phyloP scores from a whole-genome alignment of 2,113 vertebrate species.

The Caracal caracal region DNA sequence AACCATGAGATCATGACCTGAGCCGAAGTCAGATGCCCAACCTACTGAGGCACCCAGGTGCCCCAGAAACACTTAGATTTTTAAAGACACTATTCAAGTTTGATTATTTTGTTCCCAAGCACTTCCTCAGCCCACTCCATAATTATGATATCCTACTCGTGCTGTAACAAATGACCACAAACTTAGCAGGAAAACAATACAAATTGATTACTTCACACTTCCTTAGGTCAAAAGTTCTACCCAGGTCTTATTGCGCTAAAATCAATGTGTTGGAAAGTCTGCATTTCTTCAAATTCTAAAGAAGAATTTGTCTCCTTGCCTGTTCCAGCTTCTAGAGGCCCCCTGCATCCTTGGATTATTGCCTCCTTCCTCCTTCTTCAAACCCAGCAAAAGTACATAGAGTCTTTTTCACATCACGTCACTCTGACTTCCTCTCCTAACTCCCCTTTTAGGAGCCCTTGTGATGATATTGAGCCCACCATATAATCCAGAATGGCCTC shows the following conservation, averaged over 20 bases:
- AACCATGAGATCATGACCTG: too few species aligned
- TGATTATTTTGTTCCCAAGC: background rate
- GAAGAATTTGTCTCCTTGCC: background rate
- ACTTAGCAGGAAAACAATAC: background rate
- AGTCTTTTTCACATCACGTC: background rate
- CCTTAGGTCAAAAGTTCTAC: background rate
- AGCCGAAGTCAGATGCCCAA: too few species aligned
- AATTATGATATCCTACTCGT: background rate
- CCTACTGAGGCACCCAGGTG: too few species aligned
- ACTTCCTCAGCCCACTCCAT: background rate
- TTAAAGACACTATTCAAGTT: background rate
- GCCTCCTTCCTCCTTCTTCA: background rate
- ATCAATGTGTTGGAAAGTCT: background rate
- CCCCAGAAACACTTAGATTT: background rate
- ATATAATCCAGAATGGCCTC: background rate
- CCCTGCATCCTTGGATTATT: accelerated
- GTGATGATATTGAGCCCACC: background rate
- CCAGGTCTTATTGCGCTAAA: background rate
- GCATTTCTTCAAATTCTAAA: background rate
- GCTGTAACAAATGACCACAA: background rate
- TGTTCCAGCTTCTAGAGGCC: background rate
- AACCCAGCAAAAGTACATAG: background rate
- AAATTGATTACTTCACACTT: background rate
- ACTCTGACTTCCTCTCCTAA: background rate
- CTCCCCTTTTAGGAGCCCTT: background rate